A percentile compares a stretch with the other conserved stretches of the same genome.
These are phyloP conservation scores for Poeciliopsis infans DNA, from an alignment of 2,797 vertebrate species.

Conservation along the genomic window DNA sequence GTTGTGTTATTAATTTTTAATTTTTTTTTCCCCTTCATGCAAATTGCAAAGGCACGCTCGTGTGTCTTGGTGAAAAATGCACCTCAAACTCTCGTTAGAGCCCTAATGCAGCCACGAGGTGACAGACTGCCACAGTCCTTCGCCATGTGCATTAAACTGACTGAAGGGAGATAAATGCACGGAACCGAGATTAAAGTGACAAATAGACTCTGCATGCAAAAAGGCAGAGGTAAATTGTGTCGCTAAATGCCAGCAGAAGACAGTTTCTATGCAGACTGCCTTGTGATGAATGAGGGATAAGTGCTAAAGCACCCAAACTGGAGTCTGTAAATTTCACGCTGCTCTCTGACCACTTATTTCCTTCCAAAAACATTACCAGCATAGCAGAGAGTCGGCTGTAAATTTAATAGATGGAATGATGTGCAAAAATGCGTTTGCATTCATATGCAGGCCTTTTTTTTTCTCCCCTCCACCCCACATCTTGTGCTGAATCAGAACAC, in stretches of 20 bases:
- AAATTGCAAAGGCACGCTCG: conserved; percentile 24
- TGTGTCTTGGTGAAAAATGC: conserved; percentile 58
- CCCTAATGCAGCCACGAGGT: conserved; percentile 58
- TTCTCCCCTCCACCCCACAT: not conserved
- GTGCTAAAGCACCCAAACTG: conserved; percentile 62
- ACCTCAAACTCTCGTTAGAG: conserved; percentile 55
- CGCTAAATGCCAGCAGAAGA: conserved; percentile 66
- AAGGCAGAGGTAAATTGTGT: conserved; percentile 76
- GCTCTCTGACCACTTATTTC: conserved; percentile 57
- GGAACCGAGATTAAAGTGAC: conserved; percentile 73
- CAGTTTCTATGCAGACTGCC: conserved; percentile 51
- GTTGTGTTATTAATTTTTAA: not conserved
- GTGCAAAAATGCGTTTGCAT: conserved; percentile 50
- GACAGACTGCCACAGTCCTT: conserved; percentile 61
- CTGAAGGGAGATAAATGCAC: conserved; percentile 69
- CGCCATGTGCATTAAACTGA: conserved; percentile 69
- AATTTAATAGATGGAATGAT: conserved; percentile 70
- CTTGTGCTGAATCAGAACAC: conserved; percentile 44
- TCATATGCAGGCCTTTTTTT: conserved; percentile 49
- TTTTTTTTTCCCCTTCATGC: conserved; percentile 19
- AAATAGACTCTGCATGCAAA: conserved; percentile 76
- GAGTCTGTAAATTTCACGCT: conserved; percentile 62
- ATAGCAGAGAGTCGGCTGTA: conserved; percentile 42
- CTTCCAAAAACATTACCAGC: conserved; percentile 63
- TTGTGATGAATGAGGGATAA: conserved; percentile 75